phyloP scores from a whole-genome alignment of 37 sponge, comb jelly and placozoan species.

The Chondrilla cf. caribensis region DNA sequence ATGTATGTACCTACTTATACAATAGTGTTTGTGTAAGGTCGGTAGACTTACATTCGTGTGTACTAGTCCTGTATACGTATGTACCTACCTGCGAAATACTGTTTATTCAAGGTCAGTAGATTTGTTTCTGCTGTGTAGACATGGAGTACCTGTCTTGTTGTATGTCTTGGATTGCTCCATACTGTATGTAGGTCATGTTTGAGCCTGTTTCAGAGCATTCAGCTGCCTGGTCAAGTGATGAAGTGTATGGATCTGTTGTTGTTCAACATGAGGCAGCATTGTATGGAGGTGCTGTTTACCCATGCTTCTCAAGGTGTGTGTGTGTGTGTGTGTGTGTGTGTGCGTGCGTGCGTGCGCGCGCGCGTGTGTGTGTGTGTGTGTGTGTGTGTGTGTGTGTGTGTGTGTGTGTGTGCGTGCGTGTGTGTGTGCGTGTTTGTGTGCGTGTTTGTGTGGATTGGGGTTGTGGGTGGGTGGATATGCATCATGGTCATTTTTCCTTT shows the following conservation, averaged over 20 bases:
- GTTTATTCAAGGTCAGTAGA: too few species aligned
- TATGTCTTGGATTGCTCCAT: background rate
- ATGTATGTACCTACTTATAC: background rate
- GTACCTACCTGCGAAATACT: too few species aligned
- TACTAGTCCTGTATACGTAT: too few species aligned
- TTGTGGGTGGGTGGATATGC: background rate
- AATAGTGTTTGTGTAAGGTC: background rate
- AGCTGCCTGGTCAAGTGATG: constrained; percentile 38
- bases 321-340: too few species aligned
- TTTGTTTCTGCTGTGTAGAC: too few species aligned
- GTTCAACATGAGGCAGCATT: constrained; percentile 54
- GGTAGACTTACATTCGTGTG: too few species aligned
- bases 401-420: background rate
- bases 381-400: background rate
- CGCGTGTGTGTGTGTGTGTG: background rate
- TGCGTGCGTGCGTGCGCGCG: background rate
- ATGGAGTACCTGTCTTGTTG: too few species aligned
- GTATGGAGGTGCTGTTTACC: constrained; percentile 62
- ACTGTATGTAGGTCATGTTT: constrained; percentile 54
- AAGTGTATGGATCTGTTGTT: constrained; percentile 30
- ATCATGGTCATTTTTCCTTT: background rate
- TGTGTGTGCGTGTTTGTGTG: too few species aligned
- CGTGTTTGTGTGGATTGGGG: too few species aligned
- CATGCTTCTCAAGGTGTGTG: constrained; percentile 57
- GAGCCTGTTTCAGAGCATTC: constrained; percentile 36